Percentiles rank a stretch among this genome's conserved stretches.
Conservation (phyloP, 1,140 invertebrate genomes). For the Rhopalosiphum maidis region DNA sequence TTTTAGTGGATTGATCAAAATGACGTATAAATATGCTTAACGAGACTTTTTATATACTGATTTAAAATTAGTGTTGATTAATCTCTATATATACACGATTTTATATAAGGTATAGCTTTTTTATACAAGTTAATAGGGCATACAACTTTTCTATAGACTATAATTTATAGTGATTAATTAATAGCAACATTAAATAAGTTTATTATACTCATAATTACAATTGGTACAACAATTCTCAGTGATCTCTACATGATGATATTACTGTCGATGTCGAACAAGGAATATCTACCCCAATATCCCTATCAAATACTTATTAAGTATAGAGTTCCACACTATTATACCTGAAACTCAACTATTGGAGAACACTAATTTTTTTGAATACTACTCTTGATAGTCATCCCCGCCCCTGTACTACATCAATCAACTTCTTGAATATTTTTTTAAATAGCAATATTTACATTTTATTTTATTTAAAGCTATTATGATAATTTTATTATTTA, state of each 20-base stretch:
- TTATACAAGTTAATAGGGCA: background rate
- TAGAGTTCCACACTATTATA: background rate
- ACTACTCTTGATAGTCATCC: background rate
- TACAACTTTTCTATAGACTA: background rate
- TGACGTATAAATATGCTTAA: background rate
- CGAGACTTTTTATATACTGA: background rate
- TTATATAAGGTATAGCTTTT: background rate
- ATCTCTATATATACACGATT: background rate
- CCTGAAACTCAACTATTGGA: background rate
- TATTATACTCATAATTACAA: background rate
- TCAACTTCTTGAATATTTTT: background rate
- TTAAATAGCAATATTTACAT: background rate
- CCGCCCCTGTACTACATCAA: background rate
- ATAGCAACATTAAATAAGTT: background rate
- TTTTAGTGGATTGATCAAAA: background rate
- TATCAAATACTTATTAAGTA: background rate
- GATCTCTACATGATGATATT: background rate
- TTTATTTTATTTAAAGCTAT: background rate
- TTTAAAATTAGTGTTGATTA: background rate
- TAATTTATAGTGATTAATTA: background rate
- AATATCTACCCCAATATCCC: background rate
- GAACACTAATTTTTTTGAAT: background rate
- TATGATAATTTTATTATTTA: background rate
- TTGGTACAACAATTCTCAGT: background rate
- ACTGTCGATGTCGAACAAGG: background rate